Base-by-base conservation (phyloP, 2,113 vertebrate species). In the Etheostoma spectabile region DNA sequence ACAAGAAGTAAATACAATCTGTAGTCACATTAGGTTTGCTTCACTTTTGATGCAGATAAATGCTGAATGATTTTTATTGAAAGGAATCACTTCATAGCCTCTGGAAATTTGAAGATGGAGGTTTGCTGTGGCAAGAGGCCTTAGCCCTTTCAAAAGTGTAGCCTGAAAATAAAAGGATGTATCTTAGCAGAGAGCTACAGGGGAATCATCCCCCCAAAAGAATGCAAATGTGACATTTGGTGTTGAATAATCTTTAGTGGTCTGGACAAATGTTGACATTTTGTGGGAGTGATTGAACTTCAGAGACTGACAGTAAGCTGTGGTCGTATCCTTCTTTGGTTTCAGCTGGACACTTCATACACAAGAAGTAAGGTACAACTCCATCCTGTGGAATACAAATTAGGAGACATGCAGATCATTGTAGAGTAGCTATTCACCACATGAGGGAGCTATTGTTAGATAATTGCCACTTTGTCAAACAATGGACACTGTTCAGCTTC, bases 191-290 rank as follows among this genome's bases (percentile, higher is more conserved):
- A 82, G 62, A 49, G 75, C 83, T 79, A 60, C 63, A 30, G 57
- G 82, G 72, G 65, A 70, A 67, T 24, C 19, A 48, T 2, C 55
- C 70, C 82, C 67, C 76, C 64, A 81, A 80, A 87, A 86, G 84
- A 90, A 92, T 92, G 89, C 79, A 90, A 91, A 93, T 91, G 87
- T 90, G 89, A 89, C 87, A 93, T 92, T 92, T 87, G 38, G n/a
- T 71, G 16, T 74, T 82, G 77, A 91, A 73, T 85, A 89, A 85
- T 79, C 51, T 76, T 85, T 71, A 53, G 53, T 33, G 67, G 19
- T 75, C 71, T n/a, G 64, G 79, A 87, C 80, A 87, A 87, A 91
- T 91, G 87, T 89, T 92, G 80, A 69, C 75, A 83, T 91, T 86
- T 82, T 69, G 63, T 55, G 49, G 86, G 79, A 86, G 65, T 48